A percentile compares a stretch with the other conserved stretches of the same genome.
These are phyloP conservation scores for Drosophila pseudotalamancana DNA, from an alignment of 2,888 invertebrate genomes.

Conservation along the genomic window DNA sequence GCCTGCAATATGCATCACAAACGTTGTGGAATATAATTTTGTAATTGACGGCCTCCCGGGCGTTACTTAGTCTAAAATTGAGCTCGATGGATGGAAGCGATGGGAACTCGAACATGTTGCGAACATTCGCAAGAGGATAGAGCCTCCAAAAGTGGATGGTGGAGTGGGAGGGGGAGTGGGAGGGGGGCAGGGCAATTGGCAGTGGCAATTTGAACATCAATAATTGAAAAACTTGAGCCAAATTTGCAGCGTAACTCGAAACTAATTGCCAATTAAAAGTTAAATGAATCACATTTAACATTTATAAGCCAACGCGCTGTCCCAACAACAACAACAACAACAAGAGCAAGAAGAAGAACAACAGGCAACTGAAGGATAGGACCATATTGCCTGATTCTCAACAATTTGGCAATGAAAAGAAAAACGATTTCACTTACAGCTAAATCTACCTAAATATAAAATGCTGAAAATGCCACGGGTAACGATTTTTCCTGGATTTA, in stretches of 20 bases:
- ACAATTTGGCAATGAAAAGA: too few species aligned
- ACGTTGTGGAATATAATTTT: constrained; percentile 16
- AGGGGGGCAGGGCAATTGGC: constrained; percentile 7
- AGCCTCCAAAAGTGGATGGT: neutral
- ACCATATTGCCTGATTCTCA: constrained; percentile 30
- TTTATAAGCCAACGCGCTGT: constrained; percentile 40
- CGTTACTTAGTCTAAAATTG: constrained; percentile 7
- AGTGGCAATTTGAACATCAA: constrained; percentile 51
- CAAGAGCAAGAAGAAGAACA: too few species aligned
- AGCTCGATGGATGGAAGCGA: constrained; percentile 4
- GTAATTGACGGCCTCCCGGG: constrained; percentile 37
- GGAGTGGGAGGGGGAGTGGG: neutral
- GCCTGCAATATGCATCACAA: constrained; percentile 25
- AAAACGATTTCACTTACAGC: too few species aligned
- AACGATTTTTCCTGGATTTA: too few species aligned
- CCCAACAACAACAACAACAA: constrained; percentile 13
- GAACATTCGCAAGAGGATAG: too few species aligned
- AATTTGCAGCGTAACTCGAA: constrained; percentile 54
- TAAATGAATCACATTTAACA: constrained; percentile 55
- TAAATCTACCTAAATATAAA: too few species aligned
- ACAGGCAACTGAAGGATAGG: neutral
- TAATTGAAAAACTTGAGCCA: constrained; percentile 58
- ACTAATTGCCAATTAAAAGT: constrained; percentile 62
- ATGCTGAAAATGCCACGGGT: too few species aligned
- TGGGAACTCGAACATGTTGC: constrained; percentile 46